Evolutionary conservation across 1,140 invertebrate species (phyloP).

Genomic region (Matsumurasca onukii): DNA sequence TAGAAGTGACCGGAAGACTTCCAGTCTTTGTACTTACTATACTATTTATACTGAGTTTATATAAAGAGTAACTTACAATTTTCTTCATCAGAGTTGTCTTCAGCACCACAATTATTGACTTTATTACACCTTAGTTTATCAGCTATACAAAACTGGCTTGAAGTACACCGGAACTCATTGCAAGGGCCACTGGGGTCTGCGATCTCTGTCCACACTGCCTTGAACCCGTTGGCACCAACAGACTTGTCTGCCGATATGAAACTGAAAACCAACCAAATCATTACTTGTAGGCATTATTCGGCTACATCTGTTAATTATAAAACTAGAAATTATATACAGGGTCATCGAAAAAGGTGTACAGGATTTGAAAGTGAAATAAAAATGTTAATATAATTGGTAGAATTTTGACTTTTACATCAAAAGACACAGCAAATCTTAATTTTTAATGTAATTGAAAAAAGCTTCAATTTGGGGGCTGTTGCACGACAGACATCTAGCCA

Average conservation of each 20-base stretch:
- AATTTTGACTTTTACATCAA: no score
- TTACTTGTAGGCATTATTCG: neutral
- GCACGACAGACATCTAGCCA: no score
- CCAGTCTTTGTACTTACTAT: no score
- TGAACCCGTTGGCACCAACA: constrained; percentile 79
- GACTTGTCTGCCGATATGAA: constrained; percentile 84
- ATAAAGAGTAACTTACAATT: constrained; percentile 71
- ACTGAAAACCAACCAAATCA: constrained; percentile 51
- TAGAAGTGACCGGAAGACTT: no score
- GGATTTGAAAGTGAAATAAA: no score
- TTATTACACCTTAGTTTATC: constrained; percentile 74
- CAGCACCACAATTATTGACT: constrained; percentile 76
- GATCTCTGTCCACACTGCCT: constrained; percentile 87
- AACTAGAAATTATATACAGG: no score
- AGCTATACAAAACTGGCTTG: constrained; percentile 76
- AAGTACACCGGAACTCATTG: constrained; percentile 63
- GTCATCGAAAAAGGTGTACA: no score
- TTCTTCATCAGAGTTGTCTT: constrained; percentile 77
- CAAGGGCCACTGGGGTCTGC: constrained; percentile 55
- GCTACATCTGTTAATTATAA: neutral
- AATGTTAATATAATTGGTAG: no score
- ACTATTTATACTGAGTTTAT: no score
- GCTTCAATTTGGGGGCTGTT: no score
- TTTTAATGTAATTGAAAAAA: no score
- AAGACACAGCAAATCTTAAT: no score